phyloP scores from a whole-genome alignment of 2,797 vertebrate genomes.

The Sebastiscus albofasciatus region DNA sequence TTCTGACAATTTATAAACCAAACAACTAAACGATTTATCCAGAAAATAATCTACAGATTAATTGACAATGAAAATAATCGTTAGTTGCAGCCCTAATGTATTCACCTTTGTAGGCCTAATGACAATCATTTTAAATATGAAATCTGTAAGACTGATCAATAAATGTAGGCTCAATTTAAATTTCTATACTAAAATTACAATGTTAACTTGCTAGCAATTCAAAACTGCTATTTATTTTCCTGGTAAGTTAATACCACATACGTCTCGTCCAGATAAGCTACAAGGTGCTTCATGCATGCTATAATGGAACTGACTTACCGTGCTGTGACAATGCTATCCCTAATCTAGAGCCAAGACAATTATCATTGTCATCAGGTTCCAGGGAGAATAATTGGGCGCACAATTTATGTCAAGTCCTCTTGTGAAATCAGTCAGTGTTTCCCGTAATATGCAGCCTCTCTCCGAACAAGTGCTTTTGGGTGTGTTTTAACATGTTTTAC shows the following conservation, averaged over 20 bases:
- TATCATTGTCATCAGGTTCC: constrained; percentile 2
- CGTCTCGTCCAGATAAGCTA: neutral
- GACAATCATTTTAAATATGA: neutral
- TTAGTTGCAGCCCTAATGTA: neutral
- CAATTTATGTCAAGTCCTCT: constrained; percentile 15
- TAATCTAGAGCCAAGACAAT: constrained; percentile 1
- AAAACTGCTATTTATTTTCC: neutral
- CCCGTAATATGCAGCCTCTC: neutral
- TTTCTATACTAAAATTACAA: neutral
- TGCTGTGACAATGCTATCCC: neutral
- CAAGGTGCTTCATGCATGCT: neutral
- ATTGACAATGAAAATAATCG: too few relatives aligned
- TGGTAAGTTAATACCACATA: neutral
- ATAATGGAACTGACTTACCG: neutral
- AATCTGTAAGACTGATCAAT: neutral
- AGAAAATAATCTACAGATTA: too few relatives aligned
- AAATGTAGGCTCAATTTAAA: neutral
- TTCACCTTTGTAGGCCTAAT: neutral
- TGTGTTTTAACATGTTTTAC: neutral
- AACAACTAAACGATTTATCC: too few relatives aligned
- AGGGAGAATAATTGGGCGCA: constrained; percentile 3
- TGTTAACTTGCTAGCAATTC: neutral
- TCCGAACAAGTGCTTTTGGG: neutral
- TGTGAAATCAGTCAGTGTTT: constrained; percentile 3
- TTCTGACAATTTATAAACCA: too few relatives aligned